Evolutionary conservation across 2,888 invertebrate genomes (phyloP), one percentile per base, ranked within the genome.

Genomic region (Hedychridium roseum): DNA sequence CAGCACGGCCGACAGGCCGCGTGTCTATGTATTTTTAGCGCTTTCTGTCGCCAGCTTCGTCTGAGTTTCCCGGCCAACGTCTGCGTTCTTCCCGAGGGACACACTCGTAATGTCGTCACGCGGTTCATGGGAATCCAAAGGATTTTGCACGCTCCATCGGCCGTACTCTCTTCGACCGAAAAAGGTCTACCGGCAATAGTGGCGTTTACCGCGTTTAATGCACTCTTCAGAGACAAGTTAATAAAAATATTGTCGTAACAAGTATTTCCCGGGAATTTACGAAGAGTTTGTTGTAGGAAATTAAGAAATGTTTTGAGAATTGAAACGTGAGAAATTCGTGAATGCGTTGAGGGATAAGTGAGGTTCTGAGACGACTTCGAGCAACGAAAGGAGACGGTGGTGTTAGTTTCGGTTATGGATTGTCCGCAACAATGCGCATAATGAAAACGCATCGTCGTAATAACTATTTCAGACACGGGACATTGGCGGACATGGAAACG

Each of bases 21-120:
- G 23, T 9, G 5, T 23, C 9, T 9, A 6, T 23, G 23, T n/a
- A n/a, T 9, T 23, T 23, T 6, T 9, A 23, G 5, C 9, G 51
- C 18, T 49, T 54, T 30, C 46, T 42, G 42, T 44, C 30, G 45
- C 60, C 63, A 63, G 63, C 60, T 58, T 63, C 48, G 55, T 54
- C 34, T 12, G n/a, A n/a, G 6, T 5, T 2, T 18, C 26, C 37
- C 12, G 23, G 26, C 26, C 51, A 40, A n/a, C n/a, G n/a, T n/a
- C n/a, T 45, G 43, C 43, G 43, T 46, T 48, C 35, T 36, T 43
- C 34, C 36, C 41, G 31, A 18, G 36, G 28, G 38, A 12, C 18
- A 14, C 35, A 41, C 28, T 17, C 16, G 28, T 36, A 41, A 57
- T 34, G 46, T 45, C 54, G 50, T 57, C 54, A 50, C 61, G 45